A percentile compares a stretch with the other conserved stretches of the same genome.
phyloP scores from a whole-genome alignment of 2,888 invertebrate genomes.

The Tenthredo scrophulariae region DNA sequence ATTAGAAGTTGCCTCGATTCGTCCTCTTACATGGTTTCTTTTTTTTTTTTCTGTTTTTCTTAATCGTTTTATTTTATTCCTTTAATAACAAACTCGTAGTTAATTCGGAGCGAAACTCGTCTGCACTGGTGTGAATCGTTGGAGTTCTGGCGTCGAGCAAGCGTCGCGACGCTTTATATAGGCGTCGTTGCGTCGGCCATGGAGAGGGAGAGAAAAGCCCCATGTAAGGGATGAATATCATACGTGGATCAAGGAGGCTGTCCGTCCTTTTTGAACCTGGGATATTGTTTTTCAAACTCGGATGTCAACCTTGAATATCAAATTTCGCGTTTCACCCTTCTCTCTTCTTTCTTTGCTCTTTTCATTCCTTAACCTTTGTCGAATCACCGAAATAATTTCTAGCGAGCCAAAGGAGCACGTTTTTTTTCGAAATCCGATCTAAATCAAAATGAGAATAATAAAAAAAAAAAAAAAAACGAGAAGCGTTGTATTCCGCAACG shows the following conservation, averaged over 20 bases:
- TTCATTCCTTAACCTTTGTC: background rate
- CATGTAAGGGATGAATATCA: slow-evolving; percentile 7
- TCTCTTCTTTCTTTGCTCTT: background rate
- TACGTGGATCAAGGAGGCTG: slow-evolving; percentile 39
- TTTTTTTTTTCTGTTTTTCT: background rate
- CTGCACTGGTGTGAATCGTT: slow-evolving; percentile 57
- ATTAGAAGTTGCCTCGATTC: background rate
- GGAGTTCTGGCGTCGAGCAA: slow-evolving; percentile 61
- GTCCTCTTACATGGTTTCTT: background rate
- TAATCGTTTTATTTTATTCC: background rate
- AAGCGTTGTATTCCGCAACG: background rate
- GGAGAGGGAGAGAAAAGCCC: slow-evolving; percentile 41
- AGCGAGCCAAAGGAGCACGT: background rate
- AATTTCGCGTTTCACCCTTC: background rate
- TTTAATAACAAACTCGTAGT: background rate
- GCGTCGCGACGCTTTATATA: slow-evolving; percentile 63
- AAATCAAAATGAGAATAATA: background rate
- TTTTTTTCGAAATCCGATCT: background rate
- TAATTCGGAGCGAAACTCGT: slow-evolving; percentile 40
- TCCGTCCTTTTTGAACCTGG: background rate
- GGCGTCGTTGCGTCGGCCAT: slow-evolving; percentile 56
- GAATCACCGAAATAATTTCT: background rate
- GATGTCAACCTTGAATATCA: background rate
- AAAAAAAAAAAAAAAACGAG: background rate
- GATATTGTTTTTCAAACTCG: slow-evolving; percentile 9